phyloP scores from a whole-genome alignment of 2,888 invertebrate genomes.

The Macroteleia sp. region DNA sequence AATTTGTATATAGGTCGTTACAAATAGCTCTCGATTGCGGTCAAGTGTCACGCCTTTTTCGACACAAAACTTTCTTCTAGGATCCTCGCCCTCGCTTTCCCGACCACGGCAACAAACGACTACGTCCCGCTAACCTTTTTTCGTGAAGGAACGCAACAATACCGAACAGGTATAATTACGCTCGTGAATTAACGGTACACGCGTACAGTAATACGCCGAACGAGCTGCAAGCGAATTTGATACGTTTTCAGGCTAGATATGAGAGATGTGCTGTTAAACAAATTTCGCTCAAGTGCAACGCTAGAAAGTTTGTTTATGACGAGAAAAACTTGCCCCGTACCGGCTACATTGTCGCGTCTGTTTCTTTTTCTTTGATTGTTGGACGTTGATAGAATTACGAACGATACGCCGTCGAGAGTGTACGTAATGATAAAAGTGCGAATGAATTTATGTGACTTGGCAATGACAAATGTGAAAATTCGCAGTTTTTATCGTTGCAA shows the following conservation, averaged over 20 bases:
- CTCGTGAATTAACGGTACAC: constrained; percentile 59
- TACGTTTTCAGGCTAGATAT: constrained; percentile 50
- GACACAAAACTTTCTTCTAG: constrained; percentile 60
- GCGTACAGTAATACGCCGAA: constrained; percentile 49
- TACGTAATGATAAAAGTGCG: constrained; percentile 44
- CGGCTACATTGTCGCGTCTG: constrained; percentile 45
- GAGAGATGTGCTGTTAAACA: constrained; percentile 36
- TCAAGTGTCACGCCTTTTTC: constrained; percentile 60
- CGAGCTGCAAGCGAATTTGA: constrained; percentile 53
- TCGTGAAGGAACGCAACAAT: constrained; percentile 55
- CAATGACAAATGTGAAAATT: constrained; percentile 25
- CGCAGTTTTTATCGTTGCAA: constrained; percentile 32
- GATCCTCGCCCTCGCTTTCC: constrained; percentile 57
- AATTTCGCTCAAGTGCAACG: constrained; percentile 29
- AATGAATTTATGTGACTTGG: constrained; percentile 49
- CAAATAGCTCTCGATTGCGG: constrained; percentile 48
- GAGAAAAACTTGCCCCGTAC: constrained; percentile 37
- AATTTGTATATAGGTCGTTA: constrained; percentile 56
- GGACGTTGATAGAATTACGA: constrained; percentile 59
- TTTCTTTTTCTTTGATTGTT: constrained; percentile 33
- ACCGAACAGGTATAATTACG: constrained; percentile 53
- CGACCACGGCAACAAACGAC: constrained; percentile 22
- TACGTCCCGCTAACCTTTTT: constrained; percentile 62
- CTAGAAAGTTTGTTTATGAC: constrained; percentile 49
- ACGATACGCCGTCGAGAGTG: constrained; percentile 26